Percentiles rank a stretch among this genome's conserved stretches.
Conservation (phyloP, 2,113 vertebrate genomes). For the Pyrgilauda ruficollis region DNA sequence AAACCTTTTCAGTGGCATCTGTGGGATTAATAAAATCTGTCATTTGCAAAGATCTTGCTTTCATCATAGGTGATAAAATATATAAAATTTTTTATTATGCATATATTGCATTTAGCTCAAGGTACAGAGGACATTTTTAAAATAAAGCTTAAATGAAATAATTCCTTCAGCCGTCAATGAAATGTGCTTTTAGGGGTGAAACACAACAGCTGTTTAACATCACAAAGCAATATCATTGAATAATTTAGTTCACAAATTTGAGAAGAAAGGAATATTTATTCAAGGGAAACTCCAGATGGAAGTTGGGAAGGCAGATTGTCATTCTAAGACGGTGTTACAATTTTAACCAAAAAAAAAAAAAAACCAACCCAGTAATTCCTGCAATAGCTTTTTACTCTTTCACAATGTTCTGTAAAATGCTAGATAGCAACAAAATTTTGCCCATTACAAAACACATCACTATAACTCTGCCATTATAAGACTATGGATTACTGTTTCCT, state of each 20-base stretch:
- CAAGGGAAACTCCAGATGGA: conserved; percentile 49
- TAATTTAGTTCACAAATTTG: conserved; percentile 55
- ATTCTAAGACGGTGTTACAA: neutral
- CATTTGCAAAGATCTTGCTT: neutral
- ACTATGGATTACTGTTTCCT: neutral
- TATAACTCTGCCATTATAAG: neutral
- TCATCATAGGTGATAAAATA: neutral
- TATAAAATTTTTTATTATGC: neutral
- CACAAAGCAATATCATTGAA: conserved; percentile 46
- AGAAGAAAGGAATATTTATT: conserved; percentile 46
- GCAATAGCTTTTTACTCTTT: neutral
- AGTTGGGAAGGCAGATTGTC: conserved; percentile 29
- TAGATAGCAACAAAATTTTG: neutral
- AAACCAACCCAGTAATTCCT: neutral
- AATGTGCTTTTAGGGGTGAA: conserved; percentile 29
- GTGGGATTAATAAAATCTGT: conserved; percentile 17
- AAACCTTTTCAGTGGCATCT: neutral
- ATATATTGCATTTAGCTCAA: neutral
- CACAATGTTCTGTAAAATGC: neutral
- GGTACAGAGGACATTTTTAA: neutral
- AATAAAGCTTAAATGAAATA: conserved; percentile 7
- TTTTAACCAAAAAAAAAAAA: neutral
- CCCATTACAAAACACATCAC: neutral
- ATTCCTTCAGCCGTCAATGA: neutral
- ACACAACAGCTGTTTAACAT: conserved; percentile 51